Percentiles rank a stretch among this genome's conserved stretches.
Conservation (phyloP, 2,888 invertebrate species). For the Oligia strigilis region DNA sequence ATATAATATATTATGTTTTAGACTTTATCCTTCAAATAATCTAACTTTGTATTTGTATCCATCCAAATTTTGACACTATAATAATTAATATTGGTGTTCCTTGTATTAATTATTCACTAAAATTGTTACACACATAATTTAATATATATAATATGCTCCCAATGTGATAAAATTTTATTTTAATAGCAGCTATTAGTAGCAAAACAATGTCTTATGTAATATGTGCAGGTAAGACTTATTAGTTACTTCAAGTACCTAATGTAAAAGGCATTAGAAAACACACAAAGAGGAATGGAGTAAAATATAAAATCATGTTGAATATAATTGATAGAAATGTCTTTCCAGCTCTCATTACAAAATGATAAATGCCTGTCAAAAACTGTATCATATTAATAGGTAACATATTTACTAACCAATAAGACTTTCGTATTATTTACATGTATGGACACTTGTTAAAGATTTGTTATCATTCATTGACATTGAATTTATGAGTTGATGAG, state of each 20-base stretch:
- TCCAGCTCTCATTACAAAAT: conserved; percentile 26
- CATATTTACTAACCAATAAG: conserved; percentile 4
- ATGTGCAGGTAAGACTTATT: conserved; percentile 19
- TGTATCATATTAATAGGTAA: background rate
- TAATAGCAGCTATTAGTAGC: conserved; percentile 41
- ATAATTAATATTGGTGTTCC: conserved; percentile 2
- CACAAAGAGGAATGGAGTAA: conserved; percentile 31
- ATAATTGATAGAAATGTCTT: conserved; percentile 35
- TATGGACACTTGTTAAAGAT: conserved; percentile 1
- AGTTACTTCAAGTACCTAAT: conserved; percentile 54
- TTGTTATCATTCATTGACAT: conserved; percentile 7
- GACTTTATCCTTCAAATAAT: background rate
- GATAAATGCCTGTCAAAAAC: background rate
- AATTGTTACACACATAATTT: conserved; percentile 9
- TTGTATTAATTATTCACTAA: conserved; percentile 24
- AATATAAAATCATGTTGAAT: conserved; percentile 27
- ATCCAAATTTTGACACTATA: background rate
- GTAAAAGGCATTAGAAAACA: conserved; percentile 15
- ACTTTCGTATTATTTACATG: conserved; percentile 3
- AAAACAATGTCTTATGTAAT: conserved; percentile 15
- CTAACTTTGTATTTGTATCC: background rate
- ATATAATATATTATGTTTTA: background rate
- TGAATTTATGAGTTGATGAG: background rate
- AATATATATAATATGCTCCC: conserved; percentile 5
- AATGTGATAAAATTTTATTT: conserved; percentile 33